Evolutionary conservation across 1,140 invertebrate genomes (phyloP).

Genomic region (Ceratitis capitata): DNA sequence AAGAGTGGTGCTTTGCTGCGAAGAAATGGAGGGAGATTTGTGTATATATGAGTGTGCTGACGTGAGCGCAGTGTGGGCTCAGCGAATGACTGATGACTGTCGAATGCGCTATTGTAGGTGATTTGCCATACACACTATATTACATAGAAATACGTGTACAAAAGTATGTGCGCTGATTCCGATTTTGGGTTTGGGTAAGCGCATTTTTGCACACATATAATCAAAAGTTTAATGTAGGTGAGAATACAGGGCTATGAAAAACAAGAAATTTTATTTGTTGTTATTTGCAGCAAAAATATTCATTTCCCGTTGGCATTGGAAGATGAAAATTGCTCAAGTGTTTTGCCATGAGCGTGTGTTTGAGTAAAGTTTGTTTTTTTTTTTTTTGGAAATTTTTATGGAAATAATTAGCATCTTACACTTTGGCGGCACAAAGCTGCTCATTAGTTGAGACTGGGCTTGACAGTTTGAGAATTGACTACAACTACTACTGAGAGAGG

Average conservation of each 20-base stretch:
- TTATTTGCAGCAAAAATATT: too few relatives aligned
- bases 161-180: background rate
- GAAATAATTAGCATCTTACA: background rate
- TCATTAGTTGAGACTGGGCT: background rate
- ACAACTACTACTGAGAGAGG: too few relatives aligned
- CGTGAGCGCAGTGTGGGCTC: too few relatives aligned
- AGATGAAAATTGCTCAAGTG: background rate
- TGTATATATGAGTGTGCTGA: background rate
- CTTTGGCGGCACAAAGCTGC: background rate
- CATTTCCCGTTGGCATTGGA: background rate
- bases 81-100: constrained; percentile 27
- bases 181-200: background rate
- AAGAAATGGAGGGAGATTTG: background rate
- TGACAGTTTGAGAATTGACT: background rate
- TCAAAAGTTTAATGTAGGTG: constrained; percentile 18
- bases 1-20: background rate
- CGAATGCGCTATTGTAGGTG: background rate
- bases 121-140: too few relatives aligned
- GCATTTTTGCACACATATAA: background rate
- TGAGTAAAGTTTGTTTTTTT: background rate
- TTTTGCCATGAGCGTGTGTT: background rate
- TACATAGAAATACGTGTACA: too few relatives aligned
- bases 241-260: background rate
- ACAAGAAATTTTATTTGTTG: constrained; percentile 2
- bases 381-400: background rate